A percentile compares a stretch with the other conserved stretches of the same genome.
Conservation (phyloP, 2,113 vertebrate species). For the Apodemus sylvaticus region DNA sequence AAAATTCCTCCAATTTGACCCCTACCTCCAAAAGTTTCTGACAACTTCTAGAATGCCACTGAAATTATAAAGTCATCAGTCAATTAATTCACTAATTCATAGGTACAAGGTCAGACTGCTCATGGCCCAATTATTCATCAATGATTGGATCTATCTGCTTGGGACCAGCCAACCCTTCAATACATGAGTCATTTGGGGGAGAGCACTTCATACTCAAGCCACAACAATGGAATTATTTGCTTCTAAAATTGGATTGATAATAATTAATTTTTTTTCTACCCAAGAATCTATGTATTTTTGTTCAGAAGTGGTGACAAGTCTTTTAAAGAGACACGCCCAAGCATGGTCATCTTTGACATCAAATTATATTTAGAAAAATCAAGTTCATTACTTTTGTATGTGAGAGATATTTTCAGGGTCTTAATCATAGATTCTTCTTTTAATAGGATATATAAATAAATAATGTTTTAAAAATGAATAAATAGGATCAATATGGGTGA, state of each 20-base stretch:
- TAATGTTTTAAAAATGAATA: neutral
- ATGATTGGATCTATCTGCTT: neutral
- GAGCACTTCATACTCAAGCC: neutral
- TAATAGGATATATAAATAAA: neutral
- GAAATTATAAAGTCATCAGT: neutral
- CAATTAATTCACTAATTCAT: neutral
- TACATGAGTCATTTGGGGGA: neutral
- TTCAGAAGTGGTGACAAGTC: neutral
- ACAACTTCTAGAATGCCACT: neutral
- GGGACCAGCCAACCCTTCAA: neutral
- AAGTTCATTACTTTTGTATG: neutral
- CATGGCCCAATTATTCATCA: neutral
- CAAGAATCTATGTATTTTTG: neutral
- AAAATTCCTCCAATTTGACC: neutral
- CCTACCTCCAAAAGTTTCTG: neutral
- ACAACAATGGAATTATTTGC: neutral
- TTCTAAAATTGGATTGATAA: slow-evolving; percentile 27
- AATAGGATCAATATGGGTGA: neutral
- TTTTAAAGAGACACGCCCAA: neutral
- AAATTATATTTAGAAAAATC: slow-evolving; percentile 5
- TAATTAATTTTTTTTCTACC: slow-evolving; percentile 10
- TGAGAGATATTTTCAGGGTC: neutral
- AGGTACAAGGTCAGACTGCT: neutral
- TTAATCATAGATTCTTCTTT: neutral
- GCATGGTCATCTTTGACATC: neutral